Evolutionary conservation across 2,888 invertebrate species (phyloP).

Genomic region (Campoplex nolae): DNA sequence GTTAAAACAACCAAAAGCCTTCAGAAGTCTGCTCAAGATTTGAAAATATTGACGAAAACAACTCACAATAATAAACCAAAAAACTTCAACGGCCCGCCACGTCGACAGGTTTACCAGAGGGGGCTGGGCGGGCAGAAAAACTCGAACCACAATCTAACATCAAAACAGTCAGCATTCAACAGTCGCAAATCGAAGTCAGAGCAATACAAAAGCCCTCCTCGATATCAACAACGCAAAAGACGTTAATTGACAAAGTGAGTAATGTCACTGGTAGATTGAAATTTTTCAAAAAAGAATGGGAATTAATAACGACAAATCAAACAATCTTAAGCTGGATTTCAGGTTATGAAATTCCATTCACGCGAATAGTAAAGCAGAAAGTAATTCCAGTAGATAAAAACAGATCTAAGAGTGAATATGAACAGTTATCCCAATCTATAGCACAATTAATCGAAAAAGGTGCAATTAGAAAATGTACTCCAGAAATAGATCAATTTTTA

Average conservation of each 20-base stretch:
- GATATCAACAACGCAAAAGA: background rate
- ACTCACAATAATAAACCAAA: background rate
- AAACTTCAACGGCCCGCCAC: background rate
- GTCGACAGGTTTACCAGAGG: background rate
- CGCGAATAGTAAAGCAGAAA: background rate
- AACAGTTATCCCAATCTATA: background rate
- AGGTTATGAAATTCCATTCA: conserved; percentile 16
- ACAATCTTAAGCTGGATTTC: conserved; percentile 18
- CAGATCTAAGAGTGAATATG: conserved; percentile 13
- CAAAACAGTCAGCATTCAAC: background rate
- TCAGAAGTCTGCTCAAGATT: background rate
- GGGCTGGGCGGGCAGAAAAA: conserved; percentile 9
- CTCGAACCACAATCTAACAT: background rate
- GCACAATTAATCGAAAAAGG: background rate
- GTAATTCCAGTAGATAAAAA: background rate
- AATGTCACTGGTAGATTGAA: background rate
- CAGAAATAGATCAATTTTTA: conserved; percentile 44
- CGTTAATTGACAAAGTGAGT: conserved; percentile 12
- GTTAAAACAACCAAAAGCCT: conserved; percentile 4
- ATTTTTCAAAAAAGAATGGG: background rate
- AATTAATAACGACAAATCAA: background rate
- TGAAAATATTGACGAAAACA: background rate
- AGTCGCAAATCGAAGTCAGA: background rate
- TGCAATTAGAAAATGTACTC: background rate
- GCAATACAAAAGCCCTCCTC: background rate